Evolutionary conservation across 2,888 invertebrate species (phyloP), one percentile per base, ranked within the genome.

Genomic region (Pollenia amentaria): DNA sequence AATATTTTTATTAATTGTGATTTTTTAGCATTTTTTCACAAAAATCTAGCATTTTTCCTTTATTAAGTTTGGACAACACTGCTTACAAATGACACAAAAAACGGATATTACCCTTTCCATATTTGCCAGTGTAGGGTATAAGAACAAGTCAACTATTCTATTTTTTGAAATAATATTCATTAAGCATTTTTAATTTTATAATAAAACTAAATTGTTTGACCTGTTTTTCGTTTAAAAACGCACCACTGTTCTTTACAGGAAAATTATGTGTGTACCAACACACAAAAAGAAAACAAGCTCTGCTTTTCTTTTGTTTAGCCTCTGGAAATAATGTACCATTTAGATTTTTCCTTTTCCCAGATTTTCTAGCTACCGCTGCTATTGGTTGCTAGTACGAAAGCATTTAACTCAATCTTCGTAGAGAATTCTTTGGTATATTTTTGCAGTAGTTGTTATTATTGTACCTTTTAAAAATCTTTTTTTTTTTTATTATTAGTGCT

Each of bases 391-490:
- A 46, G 29, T 73, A 38, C 42, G 16, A n/a, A 14, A 14, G 64
- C 12, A 65, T 65, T 80, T 48, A 38, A 40, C 55, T 73, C n/a
- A 48, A 55, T 80, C 55, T 21, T 73, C 40, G 40, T 16, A 40
- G 46, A 70, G 60, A 78, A 38, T 53, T 51, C 60, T 79, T 70
- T 46, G 55, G 18, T 46, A 55, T 21, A 64, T 65, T 73, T 60
- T 29, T 72, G 21, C 42, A 67, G 16, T 38, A 69, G 29, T 79
- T 83, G 53, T 79, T 57, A n/a, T 29, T 75, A 78, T 55, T 44
- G 55, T 75, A 79, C 82, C 86, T 86, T 77, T 73, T 55, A 65
- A 9, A 12, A 46, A 46, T 53, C 60, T 51, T 48, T 29, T 62
- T 51, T 69, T 51, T 0, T 18, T 62, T 60, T 73, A 9, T 40